Percentiles rank a stretch among this genome's conserved stretches.
Evolutionary conservation across 1,140 invertebrate species (phyloP).

Genomic region (Pteromalus puparum): DNA sequence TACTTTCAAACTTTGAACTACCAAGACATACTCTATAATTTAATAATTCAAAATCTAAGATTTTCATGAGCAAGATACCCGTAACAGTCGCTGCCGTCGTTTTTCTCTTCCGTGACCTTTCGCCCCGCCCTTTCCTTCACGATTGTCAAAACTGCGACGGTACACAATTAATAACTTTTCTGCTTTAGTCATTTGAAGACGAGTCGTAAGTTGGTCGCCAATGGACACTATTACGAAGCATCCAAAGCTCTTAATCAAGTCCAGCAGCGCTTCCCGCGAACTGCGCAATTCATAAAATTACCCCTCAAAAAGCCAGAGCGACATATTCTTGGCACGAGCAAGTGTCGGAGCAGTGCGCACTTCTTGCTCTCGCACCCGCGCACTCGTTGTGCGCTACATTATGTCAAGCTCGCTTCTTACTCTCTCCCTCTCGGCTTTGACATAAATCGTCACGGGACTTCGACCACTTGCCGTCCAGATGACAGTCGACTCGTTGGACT

Average conservation of each 20-base stretch:
- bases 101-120: too few relatives aligned
- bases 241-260: conserved; percentile 26
- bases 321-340: conserved; percentile 5
- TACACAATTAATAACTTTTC: too few relatives aligned
- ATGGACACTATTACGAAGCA: background rate
- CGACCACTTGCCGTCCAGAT: conserved; percentile 43
- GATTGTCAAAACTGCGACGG: too few relatives aligned
- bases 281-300: too few relatives aligned
- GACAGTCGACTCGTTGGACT: background rate
- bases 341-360: background rate
- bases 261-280: background rate
- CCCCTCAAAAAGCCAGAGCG: background rate
- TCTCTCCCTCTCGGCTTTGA: background rate
- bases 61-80: too few relatives aligned
- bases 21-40: too few relatives aligned
- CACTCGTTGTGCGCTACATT: background rate
- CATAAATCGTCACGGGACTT: conserved; percentile 9
- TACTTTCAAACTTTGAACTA: too few relatives aligned
- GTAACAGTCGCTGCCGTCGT: too few relatives aligned
- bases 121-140: background rate
- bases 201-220: background rate
- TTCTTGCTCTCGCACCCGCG: background rate
- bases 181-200: too few relatives aligned
- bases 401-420: background rate
- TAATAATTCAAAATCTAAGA: too few relatives aligned